Base-by-base conservation (phyloP, 2,797 vertebrate genomes). In the Muscicapa striata region DNA sequence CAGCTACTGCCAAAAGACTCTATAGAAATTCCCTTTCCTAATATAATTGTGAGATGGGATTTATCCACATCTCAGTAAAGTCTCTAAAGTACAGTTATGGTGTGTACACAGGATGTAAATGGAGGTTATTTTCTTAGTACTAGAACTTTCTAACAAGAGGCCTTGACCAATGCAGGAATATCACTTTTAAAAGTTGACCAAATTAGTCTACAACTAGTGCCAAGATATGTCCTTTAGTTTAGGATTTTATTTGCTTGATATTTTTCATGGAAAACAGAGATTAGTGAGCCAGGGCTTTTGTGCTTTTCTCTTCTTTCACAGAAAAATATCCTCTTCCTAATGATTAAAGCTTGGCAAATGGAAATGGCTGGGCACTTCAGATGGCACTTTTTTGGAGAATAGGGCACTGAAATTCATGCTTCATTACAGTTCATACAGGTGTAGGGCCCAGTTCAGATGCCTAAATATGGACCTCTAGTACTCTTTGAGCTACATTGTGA, bases 241-340 rank as follows among this genome's bases (percentile, higher is more conserved):
- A 52, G 8, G 34, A 21, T 80, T 82, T 80, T 85, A 58, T 52
- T 66, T 77, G 18, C 10, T 79, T 55, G 6, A 34, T 41, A 52
- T 67, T 78, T 90, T 70, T 64, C 9, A 24, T 23, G 17, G 49
- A 74, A 63, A 77, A 70, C 11, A 40, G 40, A 81, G 17, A 20
- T 34, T 55, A 20, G 4, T 40, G n/a, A 83, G 64, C n/a, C 20
- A 55, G 15, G 0, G 6, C 12, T 59, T 85, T 73, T 41, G 23
- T 0, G 0, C 1, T 11, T 11, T 74, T 81, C 24, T 43, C 4
- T 55, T 34, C 21, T 55, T 87, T 58, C 54, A 27, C 11, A 64
- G 51, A 63, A 87, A 79, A 57, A 5, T 6, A 41, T 29, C 23
- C 36, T 13, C 1, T n/a, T 84, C 15, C 48, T 54, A 40, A 57